Evolutionary conservation across 37 sponge, comb jelly and placozoan species (phyloP).

Genomic region (Chondrosia reniformis): DNA sequence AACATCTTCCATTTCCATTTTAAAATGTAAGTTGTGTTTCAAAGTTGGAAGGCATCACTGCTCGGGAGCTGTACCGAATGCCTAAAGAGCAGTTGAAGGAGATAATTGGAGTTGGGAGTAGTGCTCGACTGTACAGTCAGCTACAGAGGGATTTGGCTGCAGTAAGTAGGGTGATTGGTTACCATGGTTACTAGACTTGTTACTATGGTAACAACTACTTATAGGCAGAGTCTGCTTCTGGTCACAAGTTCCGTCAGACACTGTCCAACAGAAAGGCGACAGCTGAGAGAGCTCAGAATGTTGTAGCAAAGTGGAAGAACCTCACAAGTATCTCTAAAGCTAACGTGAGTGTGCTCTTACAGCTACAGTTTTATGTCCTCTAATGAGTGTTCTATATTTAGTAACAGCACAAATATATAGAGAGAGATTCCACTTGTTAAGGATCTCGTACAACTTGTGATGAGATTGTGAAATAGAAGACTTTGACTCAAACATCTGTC

Average conservation of each 20-base stretch:
- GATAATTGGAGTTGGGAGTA: conserved; percentile 51
- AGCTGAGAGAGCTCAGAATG: conserved; percentile 20
- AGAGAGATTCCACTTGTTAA: too few species aligned
- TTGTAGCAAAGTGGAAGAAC: conserved; percentile 19
- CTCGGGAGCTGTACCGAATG: conserved; percentile 52
- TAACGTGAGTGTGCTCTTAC: too few species aligned
- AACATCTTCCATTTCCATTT: neutral
- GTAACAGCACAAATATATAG: too few species aligned
- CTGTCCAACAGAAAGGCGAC: conserved; percentile 15
- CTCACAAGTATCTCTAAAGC: too few species aligned
- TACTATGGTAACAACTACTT: neutral
- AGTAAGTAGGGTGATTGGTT: neutral
- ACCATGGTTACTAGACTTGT: neutral
- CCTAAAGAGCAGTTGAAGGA: conserved; percentile 54
- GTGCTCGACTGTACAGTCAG: conserved; percentile 66
- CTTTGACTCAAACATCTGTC: too few species aligned
- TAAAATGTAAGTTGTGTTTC: conserved; percentile 51
- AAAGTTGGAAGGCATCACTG: conserved; percentile 37
- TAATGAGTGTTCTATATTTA: too few species aligned
- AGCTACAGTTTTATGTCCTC: too few species aligned
- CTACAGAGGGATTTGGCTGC: conserved; percentile 58
- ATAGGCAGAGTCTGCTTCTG: conserved; percentile 13
- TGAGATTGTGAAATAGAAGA: too few species aligned
- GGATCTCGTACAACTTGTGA: too few species aligned
- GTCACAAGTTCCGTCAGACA: neutral